These are phyloP conservation scores for Drosophila funebris DNA, from an alignment of 1,140 invertebrate species.

Conservation along the genomic window DNA sequence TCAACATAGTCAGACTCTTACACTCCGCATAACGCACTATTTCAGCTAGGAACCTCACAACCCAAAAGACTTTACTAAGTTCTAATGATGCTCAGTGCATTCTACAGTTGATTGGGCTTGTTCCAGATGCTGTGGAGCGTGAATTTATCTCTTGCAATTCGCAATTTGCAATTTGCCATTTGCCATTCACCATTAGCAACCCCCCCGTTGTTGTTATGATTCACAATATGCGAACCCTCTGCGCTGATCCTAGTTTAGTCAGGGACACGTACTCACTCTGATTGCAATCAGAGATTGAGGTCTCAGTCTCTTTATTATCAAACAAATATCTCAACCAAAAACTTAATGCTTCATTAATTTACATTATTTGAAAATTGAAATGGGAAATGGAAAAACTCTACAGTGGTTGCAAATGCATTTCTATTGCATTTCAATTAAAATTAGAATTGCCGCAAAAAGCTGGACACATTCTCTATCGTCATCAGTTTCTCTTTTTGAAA, in stretches of 20 bases:
- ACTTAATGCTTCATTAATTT: conserved; percentile 75
- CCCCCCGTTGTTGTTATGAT: conserved; percentile 13
- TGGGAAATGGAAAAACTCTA: conserved; percentile 1
- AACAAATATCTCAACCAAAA: conserved; percentile 31
- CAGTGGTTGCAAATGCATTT: background rate
- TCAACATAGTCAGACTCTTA: too few relatives aligned
- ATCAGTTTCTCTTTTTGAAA: too few relatives aligned
- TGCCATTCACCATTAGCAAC: conserved; percentile 21
- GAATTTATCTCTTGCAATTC: conserved; percentile 33
- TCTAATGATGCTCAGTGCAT: background rate
- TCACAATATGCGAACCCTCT: conserved; percentile 21
- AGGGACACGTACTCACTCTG: conserved; percentile 43
- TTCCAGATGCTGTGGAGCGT: conserved; percentile 27
- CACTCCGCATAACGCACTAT: too few relatives aligned
- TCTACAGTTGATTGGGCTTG: conserved; percentile 30
- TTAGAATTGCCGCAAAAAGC: conserved; percentile 18
- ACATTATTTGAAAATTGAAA: conserved; percentile 32
- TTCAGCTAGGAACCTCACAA: too few relatives aligned
- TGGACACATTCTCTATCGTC: conserved; percentile 4
- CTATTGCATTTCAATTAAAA: too few relatives aligned
- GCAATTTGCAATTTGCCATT: conserved; percentile 5
- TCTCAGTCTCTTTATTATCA: conserved; percentile 59
- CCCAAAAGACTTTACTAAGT: too few relatives aligned
- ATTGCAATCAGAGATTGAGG: conserved; percentile 71
- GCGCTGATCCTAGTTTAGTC: conserved; percentile 52